Evolutionary conservation across 2,797 vertebrate genomes (phyloP), one percentile per base, ranked within the genome.

Genomic region (Lophotriccus pileatus): DNA sequence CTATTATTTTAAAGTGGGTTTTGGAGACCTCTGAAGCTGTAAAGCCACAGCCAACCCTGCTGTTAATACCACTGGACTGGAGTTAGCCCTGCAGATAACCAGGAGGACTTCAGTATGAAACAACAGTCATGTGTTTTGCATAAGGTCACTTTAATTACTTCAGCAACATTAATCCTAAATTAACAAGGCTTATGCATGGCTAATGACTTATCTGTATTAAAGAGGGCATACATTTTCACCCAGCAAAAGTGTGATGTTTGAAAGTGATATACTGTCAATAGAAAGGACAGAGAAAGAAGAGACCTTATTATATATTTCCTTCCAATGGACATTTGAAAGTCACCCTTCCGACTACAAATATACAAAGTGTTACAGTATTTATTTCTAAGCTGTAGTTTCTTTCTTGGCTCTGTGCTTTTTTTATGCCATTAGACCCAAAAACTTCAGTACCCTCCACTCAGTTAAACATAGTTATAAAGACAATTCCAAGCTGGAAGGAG

Each of bases 131-230:
- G 53, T 84, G 82, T 87, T 94, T 91, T 82, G 89, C 70, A 60
- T 82, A 37, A 92, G 89, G 92, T 97, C 95, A 94, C 70, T 95
- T 96, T 76, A 96, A 96, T 96, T 86, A 94, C 89, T 94, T 82
- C 76, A 88, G 82, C 80, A 93, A 82, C 44, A 67, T 93, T 94
- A 97, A 97, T 96, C 94, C 83, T 87, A 90, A 97, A 95, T 96
- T 90, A 97, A 72, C 85, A 90, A 84, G 87, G 70, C 89, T 90
- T 95, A 77, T 90, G 52, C 73, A 49, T 58, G 55, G 83, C 41
- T 87, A 87, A 58, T 82, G 66, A 84, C 59, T 94, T 91, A 53
- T 94, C 87, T 84, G 47, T 84, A 55, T 86, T 89, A 79, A 75
- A 85, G 79, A 94, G 89, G 60, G 74, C 87, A 77, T 21, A 30